Percentiles rank a stretch among this genome's conserved stretches.
Evolutionary conservation across 2,888 invertebrate genomes (phyloP).

Genomic region (Pyrrhia umbra): DNA sequence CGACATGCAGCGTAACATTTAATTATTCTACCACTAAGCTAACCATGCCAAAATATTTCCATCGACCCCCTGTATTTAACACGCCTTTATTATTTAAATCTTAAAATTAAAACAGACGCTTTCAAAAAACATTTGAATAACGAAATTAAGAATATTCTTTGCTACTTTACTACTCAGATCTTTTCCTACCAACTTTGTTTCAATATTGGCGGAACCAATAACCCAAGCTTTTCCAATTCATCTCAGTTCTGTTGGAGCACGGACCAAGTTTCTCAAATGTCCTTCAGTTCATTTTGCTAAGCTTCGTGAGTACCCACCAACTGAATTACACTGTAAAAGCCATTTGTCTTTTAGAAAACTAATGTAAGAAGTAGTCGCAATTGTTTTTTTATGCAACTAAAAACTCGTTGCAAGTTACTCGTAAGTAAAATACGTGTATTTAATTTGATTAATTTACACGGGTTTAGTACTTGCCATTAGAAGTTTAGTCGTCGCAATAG

Average conservation of each 20-base stretch:
- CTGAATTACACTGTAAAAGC: slow-evolving; percentile 27
- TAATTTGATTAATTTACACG: no score
- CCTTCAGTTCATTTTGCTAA: slow-evolving; percentile 20
- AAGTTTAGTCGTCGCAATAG: no score
- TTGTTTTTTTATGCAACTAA: neutral
- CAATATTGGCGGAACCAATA: slow-evolving; percentile 5
- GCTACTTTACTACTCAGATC: neutral
- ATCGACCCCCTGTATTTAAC: no score
- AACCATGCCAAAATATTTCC: no score
- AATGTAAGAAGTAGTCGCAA: slow-evolving; percentile 12
- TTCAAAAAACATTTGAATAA: no score
- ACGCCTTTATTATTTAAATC: no score
- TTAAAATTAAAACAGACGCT: no score
- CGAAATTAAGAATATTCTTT: neutral
- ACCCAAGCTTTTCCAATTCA: slow-evolving; percentile 13
- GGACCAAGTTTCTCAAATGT: slow-evolving; percentile 18
- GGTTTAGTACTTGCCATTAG: neutral
- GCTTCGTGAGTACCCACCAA: slow-evolving; percentile 1
- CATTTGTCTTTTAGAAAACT: slow-evolving; percentile 33
- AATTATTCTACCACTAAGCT: no score
- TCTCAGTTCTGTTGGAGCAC: neutral
- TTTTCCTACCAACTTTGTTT: neutral
- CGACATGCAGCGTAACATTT: no score
- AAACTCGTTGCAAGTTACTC: slow-evolving; percentile 4
- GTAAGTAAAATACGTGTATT: no score